Conservation (phyloP, 53 echinoderm and acorn worm species). For the Paracentrotus lividus region DNA sequence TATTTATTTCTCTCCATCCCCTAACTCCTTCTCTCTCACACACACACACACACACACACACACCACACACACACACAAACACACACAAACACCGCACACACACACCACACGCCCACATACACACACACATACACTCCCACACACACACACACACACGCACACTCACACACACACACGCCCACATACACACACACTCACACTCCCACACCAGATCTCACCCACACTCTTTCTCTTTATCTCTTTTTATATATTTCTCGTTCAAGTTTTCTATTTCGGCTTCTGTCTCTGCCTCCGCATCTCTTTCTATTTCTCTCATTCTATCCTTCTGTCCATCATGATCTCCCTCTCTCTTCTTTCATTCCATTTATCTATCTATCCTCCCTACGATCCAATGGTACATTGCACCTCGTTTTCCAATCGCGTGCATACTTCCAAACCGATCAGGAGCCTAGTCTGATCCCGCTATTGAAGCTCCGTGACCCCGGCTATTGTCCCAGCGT, state of each 20-base stretch:
- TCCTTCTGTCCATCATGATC: neutral
- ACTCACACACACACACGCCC: too few species aligned
- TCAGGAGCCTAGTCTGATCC: neutral
- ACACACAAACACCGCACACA: too few species aligned
- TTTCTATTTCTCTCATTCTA: neutral
- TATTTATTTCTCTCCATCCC: neutral
- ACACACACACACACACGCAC: too few species aligned
- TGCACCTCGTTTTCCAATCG: constrained; percentile 5
- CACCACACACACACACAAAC: too few species aligned
- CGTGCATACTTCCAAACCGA: constrained; percentile 51
- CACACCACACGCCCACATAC: too few species aligned
- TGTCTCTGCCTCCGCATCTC: neutral
- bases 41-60: too few species aligned
- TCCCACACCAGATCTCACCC: neutral
- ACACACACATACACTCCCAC: too few species aligned
- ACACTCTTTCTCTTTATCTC: neutral
- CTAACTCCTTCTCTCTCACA: too few species aligned
- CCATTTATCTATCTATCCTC: too few species aligned
- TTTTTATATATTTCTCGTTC: too few species aligned
- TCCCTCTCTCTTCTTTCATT: neutral
- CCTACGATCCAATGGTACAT: too few species aligned
- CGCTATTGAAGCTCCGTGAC: constrained; percentile 1
- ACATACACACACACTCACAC: too few species aligned
- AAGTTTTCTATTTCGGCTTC: neutral
- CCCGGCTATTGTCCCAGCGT: constrained; percentile 49